Conservation (phyloP, 2,113 vertebrate species). For the Procavia capensis region DNA sequence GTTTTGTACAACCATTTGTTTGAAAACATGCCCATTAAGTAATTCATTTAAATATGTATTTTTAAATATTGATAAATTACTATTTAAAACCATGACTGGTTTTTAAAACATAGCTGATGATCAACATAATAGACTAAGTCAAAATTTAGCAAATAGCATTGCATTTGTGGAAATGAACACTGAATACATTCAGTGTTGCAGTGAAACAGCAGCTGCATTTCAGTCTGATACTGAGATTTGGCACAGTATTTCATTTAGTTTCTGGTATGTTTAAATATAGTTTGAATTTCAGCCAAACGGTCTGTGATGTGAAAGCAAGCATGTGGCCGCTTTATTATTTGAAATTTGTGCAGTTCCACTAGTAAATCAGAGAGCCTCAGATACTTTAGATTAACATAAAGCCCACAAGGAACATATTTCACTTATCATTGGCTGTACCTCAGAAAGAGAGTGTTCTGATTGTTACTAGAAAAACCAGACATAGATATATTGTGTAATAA, state of each 20-base stretch:
- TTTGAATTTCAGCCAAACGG: slow-evolving; percentile 74
- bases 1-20: not conserved
- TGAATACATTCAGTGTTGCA: slow-evolving; percentile 37
- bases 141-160: not conserved
- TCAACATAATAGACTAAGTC: not conserved
- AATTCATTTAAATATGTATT: not conserved
- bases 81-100: slow-evolving; percentile 6
- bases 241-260: slow-evolving; percentile 61
- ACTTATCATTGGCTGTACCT: slow-evolving; percentile 57
- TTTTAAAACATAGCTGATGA: not conserved
- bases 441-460: slow-evolving; percentile 24
- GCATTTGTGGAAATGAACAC: slow-evolving; percentile 14
- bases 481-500: slow-evolving; percentile 9
- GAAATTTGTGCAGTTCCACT: slow-evolving; percentile 58
- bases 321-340: slow-evolving; percentile 72
- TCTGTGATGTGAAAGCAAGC: slow-evolving; percentile 69
- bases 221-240: slow-evolving; percentile 47
- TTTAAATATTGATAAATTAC: slow-evolving; percentile 44
- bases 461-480: not conserved
- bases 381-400: slow-evolving; percentile 68
- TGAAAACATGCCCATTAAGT: not conserved
- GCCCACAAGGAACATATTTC: slow-evolving; percentile 48
- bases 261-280: slow-evolving; percentile 76
- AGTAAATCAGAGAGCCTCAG: slow-evolving; percentile 66
- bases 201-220: slow-evolving; percentile 52